phyloP scores from a whole-genome alignment of 2,888 invertebrate species.

The Ceramica pisi region DNA sequence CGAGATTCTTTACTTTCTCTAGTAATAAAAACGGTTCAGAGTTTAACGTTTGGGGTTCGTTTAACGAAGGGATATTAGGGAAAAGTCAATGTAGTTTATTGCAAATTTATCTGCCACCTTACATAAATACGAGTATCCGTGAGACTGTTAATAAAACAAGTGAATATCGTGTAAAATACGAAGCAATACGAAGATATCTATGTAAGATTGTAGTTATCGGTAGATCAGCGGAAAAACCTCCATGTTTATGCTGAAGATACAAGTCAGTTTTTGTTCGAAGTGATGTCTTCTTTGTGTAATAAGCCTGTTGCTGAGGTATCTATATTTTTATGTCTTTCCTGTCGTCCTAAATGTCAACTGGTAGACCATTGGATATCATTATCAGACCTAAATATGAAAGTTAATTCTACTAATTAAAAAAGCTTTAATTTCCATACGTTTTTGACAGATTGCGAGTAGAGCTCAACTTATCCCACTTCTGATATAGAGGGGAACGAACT shows the following conservation, averaged over 20 bases:
- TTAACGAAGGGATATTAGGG: no score
- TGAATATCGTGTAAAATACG: conserved; percentile 39
- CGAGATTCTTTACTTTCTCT: no score
- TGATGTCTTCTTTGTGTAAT: background rate
- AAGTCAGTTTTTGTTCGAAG: conserved; percentile 7
- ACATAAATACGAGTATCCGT: background rate
- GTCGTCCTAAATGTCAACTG: background rate
- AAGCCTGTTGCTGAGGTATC: background rate
- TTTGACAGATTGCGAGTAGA: no score
- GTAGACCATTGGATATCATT: background rate
- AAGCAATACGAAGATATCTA: conserved; percentile 6
- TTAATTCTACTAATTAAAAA: no score
- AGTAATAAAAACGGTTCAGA: no score
- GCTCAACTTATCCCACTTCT: no score
- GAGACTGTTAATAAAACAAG: conserved; percentile 26
- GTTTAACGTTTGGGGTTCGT: no score
- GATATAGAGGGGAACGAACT: no score
- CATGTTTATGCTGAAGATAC: background rate
- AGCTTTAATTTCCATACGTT: no score
- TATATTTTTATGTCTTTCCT: conserved; percentile 4
- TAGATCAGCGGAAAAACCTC: conserved; percentile 21
- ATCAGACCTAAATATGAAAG: no score
- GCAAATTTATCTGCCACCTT: no score
- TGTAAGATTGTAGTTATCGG: conserved; percentile 12
- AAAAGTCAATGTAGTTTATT: no score